Percentiles rank a stretch among this genome's conserved stretches.
Evolutionary conservation across 1,140 invertebrate genomes (phyloP).

Genomic region (Apis cerana): DNA sequence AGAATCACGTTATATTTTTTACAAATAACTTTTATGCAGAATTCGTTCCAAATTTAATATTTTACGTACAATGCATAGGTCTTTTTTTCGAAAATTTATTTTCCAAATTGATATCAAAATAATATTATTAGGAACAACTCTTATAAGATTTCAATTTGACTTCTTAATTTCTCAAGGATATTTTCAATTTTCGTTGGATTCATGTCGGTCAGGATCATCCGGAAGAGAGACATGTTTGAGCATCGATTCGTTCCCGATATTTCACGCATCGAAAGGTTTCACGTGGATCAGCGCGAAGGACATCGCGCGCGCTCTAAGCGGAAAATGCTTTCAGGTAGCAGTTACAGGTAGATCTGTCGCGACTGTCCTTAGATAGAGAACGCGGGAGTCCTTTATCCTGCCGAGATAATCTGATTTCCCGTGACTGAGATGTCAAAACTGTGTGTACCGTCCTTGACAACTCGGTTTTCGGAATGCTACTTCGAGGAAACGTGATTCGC

Average conservation of each 20-base stretch:
- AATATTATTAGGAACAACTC: no score
- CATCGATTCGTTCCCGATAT: conserved; percentile 18
- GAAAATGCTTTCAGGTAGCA: conserved; percentile 64
- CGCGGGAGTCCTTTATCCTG: conserved; percentile 66
- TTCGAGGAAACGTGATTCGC: conserved; percentile 36
- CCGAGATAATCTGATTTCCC: conserved; percentile 75
- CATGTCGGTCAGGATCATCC: neutral
- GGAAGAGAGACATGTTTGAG: neutral
- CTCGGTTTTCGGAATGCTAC: neutral
- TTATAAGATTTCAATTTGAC: no score
- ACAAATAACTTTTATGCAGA: no score
- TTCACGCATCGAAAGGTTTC: neutral
- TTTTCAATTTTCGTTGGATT: neutral
- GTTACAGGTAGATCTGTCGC: conserved; percentile 36
- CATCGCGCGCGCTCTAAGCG: neutral
- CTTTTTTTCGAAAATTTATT: no score
- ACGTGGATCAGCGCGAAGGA: conserved; percentile 1
- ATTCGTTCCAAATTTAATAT: no score
- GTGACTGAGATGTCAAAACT: conserved; percentile 77
- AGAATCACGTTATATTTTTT: no score
- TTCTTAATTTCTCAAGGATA: no score
- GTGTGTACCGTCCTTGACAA: conserved; percentile 60
- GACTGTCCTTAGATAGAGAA: neutral
- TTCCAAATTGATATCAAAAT: no score
- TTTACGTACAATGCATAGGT: no score